phyloP scores from a whole-genome alignment of 1,140 invertebrate species.

The Leptopilina clavipes region DNA sequence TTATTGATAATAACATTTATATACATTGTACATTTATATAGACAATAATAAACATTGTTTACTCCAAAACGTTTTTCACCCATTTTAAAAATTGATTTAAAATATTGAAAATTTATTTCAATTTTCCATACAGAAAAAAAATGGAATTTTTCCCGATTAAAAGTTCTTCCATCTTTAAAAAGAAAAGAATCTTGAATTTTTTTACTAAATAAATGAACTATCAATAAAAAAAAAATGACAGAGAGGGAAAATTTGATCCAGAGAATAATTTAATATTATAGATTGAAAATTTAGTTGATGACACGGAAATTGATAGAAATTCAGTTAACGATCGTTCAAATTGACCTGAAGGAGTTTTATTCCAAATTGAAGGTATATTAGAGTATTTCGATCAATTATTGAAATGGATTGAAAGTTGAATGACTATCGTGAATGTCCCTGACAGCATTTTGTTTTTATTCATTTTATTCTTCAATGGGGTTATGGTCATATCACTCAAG shows the following conservation, averaged over 20 bases:
- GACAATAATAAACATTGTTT: no score
- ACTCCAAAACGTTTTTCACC: no score
- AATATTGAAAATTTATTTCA: no score
- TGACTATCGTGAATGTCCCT: background rate
- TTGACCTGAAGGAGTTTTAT: background rate
- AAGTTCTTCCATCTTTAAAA: no score
- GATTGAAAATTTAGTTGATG: background rate
- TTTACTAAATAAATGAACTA: background rate
- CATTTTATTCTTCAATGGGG: background rate
- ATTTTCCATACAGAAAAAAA: no score
- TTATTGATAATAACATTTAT: no score
- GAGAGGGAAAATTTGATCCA: background rate
- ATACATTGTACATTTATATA: no score
- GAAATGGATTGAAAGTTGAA: conserved; percentile 10
- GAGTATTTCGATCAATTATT: conserved; percentile 14
- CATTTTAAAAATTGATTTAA: no score
- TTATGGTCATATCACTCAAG: background rate
- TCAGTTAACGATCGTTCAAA: background rate
- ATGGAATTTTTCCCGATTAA: no score
- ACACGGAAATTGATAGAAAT: background rate
- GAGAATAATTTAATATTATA: background rate
- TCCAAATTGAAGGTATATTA: background rate
- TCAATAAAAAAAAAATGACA: background rate
- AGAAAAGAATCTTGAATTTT: background rate
- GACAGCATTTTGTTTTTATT: conserved; percentile 11